phyloP scores from a whole-genome alignment of 1,140 invertebrate species.

The Conus betulinus region DNA sequence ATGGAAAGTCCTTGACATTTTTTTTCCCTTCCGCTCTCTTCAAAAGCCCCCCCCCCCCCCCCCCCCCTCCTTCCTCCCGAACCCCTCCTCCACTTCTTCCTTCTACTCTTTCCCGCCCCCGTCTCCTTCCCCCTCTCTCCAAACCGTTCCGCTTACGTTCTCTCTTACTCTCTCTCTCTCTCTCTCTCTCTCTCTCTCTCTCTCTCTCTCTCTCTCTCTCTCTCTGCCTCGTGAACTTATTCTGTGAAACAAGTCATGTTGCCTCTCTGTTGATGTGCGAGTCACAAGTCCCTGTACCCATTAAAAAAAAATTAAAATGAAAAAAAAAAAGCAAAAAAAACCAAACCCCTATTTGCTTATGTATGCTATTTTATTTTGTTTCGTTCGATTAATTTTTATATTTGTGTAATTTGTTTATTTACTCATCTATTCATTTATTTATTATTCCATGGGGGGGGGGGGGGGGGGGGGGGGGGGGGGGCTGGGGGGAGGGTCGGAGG shows the following conservation, averaged over 20 bases:
- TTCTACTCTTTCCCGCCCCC: background rate
- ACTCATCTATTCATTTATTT: too few species aligned
- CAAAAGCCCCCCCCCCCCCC: background rate
- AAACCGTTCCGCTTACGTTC: too few species aligned
- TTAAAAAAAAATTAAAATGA: too few species aligned
- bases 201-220: background rate
- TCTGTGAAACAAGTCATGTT: background rate
- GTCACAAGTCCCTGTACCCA: too few species aligned
- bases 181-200: background rate
- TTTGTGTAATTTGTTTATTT: too few species aligned
- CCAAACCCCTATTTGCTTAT: background rate
- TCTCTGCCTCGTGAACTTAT: background rate
- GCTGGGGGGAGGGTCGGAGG: too few species aligned
- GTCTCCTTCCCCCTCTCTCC: background rate
- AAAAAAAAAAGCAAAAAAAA: too few species aligned
- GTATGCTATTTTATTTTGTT: too few species aligned
- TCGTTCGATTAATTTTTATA: too few species aligned
- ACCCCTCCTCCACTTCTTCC: background rate
- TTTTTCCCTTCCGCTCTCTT: background rate
- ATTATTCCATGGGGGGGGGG: too few species aligned
- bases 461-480: too few species aligned
- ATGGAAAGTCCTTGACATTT: background rate
- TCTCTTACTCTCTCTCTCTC: background rate
- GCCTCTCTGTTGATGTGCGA: background rate
- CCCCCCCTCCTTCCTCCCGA: background rate